Conservation (phyloP, 2,113 vertebrate species). For the Thamnophis sirtalis region DNA sequence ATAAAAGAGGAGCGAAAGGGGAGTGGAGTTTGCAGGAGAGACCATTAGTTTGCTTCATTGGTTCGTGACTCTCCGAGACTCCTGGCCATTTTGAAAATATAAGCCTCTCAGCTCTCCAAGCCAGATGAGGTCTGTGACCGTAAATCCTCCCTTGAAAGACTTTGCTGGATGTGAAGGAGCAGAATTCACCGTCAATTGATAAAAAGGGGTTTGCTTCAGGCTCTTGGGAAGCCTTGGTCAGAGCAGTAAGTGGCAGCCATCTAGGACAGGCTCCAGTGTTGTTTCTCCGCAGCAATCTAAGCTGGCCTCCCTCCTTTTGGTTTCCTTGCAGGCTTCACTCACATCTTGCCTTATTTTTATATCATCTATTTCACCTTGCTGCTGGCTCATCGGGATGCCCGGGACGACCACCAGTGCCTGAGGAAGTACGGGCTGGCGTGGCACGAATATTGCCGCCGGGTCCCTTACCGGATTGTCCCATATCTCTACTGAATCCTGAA, state of each 20-base stretch:
- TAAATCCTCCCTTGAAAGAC: too few species aligned
- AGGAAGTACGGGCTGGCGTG: constrained; percentile 83
- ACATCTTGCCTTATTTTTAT: constrained; percentile 87
- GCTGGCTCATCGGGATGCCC: constrained; percentile 81
- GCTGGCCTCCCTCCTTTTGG: neutral
- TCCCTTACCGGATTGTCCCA: constrained; percentile 87
- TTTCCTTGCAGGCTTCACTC: constrained; percentile 69
- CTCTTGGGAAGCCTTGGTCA: too few species aligned
- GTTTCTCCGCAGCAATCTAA: neutral
- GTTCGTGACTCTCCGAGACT: too few species aligned
- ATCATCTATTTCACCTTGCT: constrained; percentile 78
- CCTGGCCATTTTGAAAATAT: too few species aligned
- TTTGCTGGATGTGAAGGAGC: too few species aligned
- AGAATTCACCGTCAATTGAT: too few species aligned
- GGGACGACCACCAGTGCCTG: constrained; percentile 83
- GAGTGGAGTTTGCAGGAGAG: too few species aligned
- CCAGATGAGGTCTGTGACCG: too few species aligned
- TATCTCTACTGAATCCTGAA: constrained; percentile 76
- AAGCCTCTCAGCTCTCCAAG: too few species aligned
- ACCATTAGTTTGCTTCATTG: too few species aligned
- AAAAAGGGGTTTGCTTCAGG: too few species aligned
- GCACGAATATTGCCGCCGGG: constrained; percentile 79
- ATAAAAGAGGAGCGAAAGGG: too few species aligned
- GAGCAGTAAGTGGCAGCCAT: constrained; percentile 43
- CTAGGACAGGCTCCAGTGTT: neutral